Evolutionary conservation across 2,888 invertebrate species (phyloP).

Genomic region (Orthosia gracilis): DNA sequence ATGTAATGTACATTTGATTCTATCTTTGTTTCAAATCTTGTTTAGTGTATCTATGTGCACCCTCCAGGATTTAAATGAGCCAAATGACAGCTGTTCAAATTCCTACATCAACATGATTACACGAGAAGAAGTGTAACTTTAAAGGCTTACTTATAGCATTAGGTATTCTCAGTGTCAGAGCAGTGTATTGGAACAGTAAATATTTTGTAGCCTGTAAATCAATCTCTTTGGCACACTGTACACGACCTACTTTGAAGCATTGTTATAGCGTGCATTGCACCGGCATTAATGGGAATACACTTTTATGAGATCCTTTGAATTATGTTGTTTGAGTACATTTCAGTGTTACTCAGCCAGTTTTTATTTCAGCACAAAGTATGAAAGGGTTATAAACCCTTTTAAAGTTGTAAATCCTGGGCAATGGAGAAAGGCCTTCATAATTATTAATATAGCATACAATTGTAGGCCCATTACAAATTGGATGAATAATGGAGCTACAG

Average conservation of each 20-base stretch:
- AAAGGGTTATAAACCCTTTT: conserved; percentile 34
- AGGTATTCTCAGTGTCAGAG: too few relatives aligned
- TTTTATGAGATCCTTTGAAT: conserved; percentile 55
- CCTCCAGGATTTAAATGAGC: not conserved
- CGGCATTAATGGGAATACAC: conserved; percentile 63
- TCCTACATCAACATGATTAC: not conserved
- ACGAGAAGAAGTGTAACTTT: not conserved
- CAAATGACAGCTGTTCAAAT: not conserved
- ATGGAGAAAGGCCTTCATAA: not conserved
- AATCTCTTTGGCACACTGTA: conserved; percentile 26
- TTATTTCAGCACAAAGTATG: conserved; percentile 46
- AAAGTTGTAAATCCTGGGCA: conserved; percentile 29
- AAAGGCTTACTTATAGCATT: too few relatives aligned
- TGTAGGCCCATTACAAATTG: not conserved
- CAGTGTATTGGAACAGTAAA: not conserved
- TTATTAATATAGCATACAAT: not conserved
- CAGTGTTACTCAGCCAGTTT: conserved; percentile 39
- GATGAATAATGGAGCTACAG: not conserved
- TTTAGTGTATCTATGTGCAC: not conserved
- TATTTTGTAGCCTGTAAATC: not conserved
- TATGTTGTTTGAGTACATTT: conserved; percentile 57
- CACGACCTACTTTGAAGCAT: conserved; percentile 66
- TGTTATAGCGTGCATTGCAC: conserved; percentile 71
- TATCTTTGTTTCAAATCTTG: too few relatives aligned
- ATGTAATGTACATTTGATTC: too few relatives aligned